phyloP scores from a whole-genome alignment of 2,113 vertebrate genomes.

The Sphaerodactylus townsendi region DNA sequence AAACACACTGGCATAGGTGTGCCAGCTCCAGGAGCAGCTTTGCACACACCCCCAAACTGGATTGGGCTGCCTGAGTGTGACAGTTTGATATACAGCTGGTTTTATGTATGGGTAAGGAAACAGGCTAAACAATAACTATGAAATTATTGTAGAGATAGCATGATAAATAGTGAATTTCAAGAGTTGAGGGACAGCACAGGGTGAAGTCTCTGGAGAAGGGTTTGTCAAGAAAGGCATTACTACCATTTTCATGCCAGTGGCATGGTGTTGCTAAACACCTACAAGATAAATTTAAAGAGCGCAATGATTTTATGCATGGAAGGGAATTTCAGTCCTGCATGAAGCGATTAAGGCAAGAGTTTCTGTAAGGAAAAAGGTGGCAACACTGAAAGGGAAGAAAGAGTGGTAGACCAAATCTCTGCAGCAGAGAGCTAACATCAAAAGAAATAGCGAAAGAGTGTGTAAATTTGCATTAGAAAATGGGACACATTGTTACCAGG shows the following conservation, averaged over 20 bases:
- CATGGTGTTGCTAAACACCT: not conserved
- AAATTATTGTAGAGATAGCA: not conserved
- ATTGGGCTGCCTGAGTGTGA: too few species aligned
- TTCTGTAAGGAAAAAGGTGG: not conserved
- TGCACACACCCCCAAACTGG: too few species aligned
- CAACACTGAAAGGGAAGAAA: not conserved
- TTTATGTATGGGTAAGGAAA: not conserved
- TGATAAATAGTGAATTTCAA: not conserved
- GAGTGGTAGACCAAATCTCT: not conserved
- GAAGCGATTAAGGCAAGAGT: not conserved
- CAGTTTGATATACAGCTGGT: not conserved
- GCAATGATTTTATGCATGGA: not conserved
- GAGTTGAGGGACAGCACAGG: not conserved
- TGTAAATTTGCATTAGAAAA: not conserved
- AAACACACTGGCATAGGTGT: too few species aligned
- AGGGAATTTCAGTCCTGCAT: not conserved
- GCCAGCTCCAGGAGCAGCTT: too few species aligned
- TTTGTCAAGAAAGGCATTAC: not conserved
- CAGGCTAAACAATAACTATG: not conserved
- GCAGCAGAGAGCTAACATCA: not conserved
- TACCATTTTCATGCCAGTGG: not conserved
- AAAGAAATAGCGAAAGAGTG: not conserved
- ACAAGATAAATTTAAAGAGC: not conserved
- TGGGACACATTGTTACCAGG: not conserved
- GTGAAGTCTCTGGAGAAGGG: not conserved